phyloP scores from a whole-genome alignment of 2,113 vertebrate species.

The Agapornis roseicollis region DNA sequence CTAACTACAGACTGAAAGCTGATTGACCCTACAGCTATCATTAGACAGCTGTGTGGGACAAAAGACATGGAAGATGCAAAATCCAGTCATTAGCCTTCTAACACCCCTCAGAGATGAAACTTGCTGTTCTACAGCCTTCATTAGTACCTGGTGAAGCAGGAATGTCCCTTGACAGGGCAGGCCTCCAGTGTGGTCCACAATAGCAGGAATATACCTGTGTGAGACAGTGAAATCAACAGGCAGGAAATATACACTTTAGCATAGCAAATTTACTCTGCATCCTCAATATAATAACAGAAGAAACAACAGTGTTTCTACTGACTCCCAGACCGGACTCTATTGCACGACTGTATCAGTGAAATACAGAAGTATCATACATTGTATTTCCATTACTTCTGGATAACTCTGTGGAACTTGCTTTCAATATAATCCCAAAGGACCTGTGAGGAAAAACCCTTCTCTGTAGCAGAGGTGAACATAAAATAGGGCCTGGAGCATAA shows the following conservation, averaged over 20 bases:
- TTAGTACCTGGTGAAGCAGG: conserved; percentile 94
- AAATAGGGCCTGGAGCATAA: background rate
- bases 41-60: background rate
- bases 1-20: background rate
- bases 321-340: background rate
- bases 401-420: background rate
- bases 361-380: rapidly evolving
- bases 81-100: background rate
- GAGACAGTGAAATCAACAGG: background rate
- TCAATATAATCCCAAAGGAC: background rate
- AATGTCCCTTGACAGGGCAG: conserved; percentile 93
- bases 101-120: background rate
- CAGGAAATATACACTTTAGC: background rate
- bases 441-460: background rate
- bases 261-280: background rate
- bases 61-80: background rate
- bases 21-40: background rate
- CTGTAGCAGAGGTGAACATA: background rate
- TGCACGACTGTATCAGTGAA: background rate
- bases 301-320: background rate
- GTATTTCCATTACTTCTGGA: background rate
- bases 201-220: conserved; percentile 93
- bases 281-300: background rate
- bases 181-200: conserved; percentile 93
- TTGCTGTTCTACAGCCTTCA: background rate